These are phyloP conservation scores for Agrochola lychnidis DNA, from an alignment of 2,888 invertebrate genomes.

Conservation along the genomic window DNA sequence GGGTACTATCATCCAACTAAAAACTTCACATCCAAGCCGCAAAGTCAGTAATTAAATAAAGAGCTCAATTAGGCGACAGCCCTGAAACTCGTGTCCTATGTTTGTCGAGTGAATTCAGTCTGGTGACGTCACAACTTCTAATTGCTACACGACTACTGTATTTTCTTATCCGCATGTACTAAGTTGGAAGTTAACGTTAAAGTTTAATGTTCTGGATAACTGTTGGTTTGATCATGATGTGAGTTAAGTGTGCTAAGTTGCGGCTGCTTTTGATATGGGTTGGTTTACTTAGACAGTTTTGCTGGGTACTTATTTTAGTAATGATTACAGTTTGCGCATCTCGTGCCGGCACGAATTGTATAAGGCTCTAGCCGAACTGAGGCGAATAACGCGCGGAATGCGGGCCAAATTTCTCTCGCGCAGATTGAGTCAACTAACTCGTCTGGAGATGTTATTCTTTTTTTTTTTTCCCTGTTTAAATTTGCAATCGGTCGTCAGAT, in stretches of 20 bases:
- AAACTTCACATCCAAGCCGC: conserved; percentile 2
- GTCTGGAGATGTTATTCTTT: background rate
- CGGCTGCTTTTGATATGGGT: conserved; percentile 31
- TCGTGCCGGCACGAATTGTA: background rate
- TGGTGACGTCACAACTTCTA: conserved; percentile 60
- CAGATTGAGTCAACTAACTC: background rate
- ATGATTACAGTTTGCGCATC: background rate
- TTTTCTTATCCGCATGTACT: conserved; percentile 51
- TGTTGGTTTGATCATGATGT: conserved; percentile 26
- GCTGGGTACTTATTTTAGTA: background rate
- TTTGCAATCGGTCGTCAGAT: no score
- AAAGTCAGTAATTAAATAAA: conserved; percentile 35
- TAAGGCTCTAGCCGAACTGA: background rate
- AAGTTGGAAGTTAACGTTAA: conserved; percentile 41
- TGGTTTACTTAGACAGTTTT: conserved; percentile 24
- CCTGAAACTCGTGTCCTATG: conserved; percentile 45
- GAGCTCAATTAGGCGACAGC: conserved; percentile 46
- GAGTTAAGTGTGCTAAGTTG: conserved; percentile 21
- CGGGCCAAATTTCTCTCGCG: background rate
- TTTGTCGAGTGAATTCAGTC: conserved; percentile 57
- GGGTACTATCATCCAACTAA: background rate
- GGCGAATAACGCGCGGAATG: background rate
- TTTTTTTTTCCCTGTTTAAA: no score
- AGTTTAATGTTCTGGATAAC: conserved; percentile 39
- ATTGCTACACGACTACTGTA: conserved; percentile 54